Evolutionary conservation across 2,888 invertebrate species (phyloP).

Genomic region (Ormyrus nitidulus): DNA sequence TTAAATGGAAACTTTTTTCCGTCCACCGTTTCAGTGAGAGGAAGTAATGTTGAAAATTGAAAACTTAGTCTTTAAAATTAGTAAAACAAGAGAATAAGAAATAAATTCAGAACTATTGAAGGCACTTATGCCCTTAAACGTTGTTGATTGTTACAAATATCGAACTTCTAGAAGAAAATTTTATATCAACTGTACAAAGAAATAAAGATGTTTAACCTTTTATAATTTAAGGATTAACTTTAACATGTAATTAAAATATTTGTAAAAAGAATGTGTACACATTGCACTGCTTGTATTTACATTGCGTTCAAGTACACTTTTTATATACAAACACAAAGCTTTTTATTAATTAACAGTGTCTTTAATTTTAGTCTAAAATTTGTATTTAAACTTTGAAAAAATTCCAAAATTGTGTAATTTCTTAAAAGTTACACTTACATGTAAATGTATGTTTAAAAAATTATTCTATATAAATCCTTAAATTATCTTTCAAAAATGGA

Average conservation of each 20-base stretch:
- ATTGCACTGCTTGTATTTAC: not conserved
- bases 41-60: constrained; percentile 26
- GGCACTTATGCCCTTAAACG: constrained; percentile 52
- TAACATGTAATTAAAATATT: constrained; percentile 8
- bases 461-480: constrained; percentile 47
- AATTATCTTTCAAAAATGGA: constrained; percentile 47
- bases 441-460: constrained; percentile 4
- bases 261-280: not conserved
- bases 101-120: constrained; percentile 44
- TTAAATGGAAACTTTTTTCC: constrained; percentile 54
- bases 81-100: constrained; percentile 44
- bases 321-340: constrained; percentile 41
- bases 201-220: constrained; percentile 47
- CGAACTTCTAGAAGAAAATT: constrained; percentile 51
- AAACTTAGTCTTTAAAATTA: constrained; percentile 33
- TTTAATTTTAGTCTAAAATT: constrained; percentile 6
- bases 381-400: constrained; percentile 2
- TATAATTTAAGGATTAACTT: constrained; percentile 48
- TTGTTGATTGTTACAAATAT: constrained; percentile 53
- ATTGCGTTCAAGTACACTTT: constrained; percentile 24
- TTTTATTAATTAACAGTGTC: not conserved
- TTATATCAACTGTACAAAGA: constrained; percentile 54
- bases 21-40: constrained; percentile 49
- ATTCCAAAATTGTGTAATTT: constrained; percentile 11
- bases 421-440: not conserved